Percentiles rank a stretch among this genome's conserved stretches.
These are phyloP conservation scores for Neostethus bicornis DNA, from an alignment of 2,797 vertebrate species.

Conservation along the genomic window DNA sequence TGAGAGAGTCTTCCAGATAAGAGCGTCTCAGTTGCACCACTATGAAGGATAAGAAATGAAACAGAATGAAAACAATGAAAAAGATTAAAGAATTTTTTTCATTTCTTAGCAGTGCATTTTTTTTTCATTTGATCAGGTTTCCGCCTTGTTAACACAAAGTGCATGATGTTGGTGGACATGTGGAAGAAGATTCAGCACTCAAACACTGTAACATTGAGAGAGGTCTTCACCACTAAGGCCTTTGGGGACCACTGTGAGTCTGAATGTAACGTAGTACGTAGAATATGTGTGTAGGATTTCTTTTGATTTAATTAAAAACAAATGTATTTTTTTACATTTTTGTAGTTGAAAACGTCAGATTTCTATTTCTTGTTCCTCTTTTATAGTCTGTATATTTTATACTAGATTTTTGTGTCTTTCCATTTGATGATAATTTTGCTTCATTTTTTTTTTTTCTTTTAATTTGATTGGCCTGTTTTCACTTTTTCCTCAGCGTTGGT, in stretches of 20 bases:
- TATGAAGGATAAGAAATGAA: neutral
- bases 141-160: conserved; percentile 98
- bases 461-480: conserved; percentile 11
- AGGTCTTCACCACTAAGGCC: conserved; percentile 99
- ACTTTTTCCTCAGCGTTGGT: conserved; percentile 86
- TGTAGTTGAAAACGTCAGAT: neutral
- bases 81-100: neutral
- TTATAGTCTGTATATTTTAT: neutral
- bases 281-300: neutral
- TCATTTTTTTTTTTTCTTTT: neutral
- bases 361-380: neutral
- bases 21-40: neutral
- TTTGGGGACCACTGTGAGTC: conserved; percentile 97
- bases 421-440: neutral
- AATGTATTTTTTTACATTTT: neutral
- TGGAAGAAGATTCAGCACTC: conserved; percentile 99
- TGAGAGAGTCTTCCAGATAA: conserved; percentile 64
- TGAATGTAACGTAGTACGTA: neutral
- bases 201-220: conserved; percentile 95
- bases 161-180: conserved; percentile 99
- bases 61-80: neutral
- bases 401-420: neutral
- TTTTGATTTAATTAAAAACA: neutral
- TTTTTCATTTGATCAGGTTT: conserved; percentile 91
- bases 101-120: too few relatives aligned